Base-by-base conservation (phyloP, 2,888 invertebrate genomes). In the Hanleya hanleyi region DNA sequence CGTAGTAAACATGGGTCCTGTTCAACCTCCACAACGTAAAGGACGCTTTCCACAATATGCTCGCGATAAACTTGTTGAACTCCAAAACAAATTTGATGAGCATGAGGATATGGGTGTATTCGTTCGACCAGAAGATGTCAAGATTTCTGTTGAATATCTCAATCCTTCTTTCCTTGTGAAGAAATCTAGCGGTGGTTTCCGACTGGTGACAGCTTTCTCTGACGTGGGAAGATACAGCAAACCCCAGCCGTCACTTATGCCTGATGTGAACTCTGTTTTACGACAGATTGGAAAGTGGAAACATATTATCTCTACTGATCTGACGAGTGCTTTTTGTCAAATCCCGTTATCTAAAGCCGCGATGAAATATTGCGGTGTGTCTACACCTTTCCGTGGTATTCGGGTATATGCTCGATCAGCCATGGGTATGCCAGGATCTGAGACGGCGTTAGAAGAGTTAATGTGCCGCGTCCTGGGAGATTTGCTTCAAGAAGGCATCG, bases 391-490 rank as follows among this genome's bases (percentile, higher is more conserved):
- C 67, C 38, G 70, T 4, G 81, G 81, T 22, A 66, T 78, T 9
- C 62, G 79, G 12, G 79, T 82, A 0, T 83, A 82, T 57, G 73
- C 78, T 4, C 41, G 79, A 18, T 81, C 77, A 66, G 81, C 81
- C 2, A 83, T 82, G 82, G 82, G 83, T 1, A 82, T 81, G 80
- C 83, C 78, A 2, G 78, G 80, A 6, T 79, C 80, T 18, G 81
- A 83, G 72, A 83, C 79, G 0, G 77, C 74, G 4, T 67, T 82
- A 0, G 81, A 81, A 36, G 83, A 84, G 67, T 36, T 81, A 6
- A 81, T 79, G 77, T 78, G 74, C 33, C 67, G 79, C 2, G 76
- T 81, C 5, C 65, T 81, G 5, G 81, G 80, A 4, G 65, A 74
- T 50, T 62, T 74, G 5, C 26, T 75, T 33, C 29, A 69, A 41